A percentile compares a stretch with the other conserved stretches of the same genome.
phyloP scores from a whole-genome alignment of 2,113 vertebrate species.

The Pomatorhinus ruficollis region DNA sequence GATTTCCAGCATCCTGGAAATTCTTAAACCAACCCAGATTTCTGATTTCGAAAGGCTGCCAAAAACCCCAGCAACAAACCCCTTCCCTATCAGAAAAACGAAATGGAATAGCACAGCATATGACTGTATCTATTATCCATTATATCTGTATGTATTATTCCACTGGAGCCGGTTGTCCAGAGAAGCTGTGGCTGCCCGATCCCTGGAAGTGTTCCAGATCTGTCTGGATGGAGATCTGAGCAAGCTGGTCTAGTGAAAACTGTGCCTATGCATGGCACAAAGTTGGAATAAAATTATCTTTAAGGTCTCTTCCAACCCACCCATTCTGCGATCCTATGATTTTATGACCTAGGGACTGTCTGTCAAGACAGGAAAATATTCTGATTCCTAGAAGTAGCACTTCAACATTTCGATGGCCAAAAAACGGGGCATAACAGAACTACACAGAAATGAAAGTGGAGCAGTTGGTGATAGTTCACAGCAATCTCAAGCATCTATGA shows the following conservation, averaged over 20 bases:
- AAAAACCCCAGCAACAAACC: background rate
- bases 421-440: accelerated
- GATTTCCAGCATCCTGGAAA: background rate
- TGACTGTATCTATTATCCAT: background rate
- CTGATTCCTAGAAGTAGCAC: background rate
- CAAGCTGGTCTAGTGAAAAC: background rate
- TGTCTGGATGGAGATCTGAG: background rate
- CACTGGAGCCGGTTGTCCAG: background rate
- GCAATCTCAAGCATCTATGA: background rate
- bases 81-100: background rate
- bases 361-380: background rate
- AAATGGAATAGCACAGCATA: background rate
- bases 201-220: background rate
- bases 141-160: background rate
- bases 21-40: background rate
- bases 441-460: background rate
- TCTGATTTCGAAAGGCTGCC: background rate
- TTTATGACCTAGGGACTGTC: background rate
- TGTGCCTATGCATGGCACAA: too few relatives aligned
- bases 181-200: background rate
- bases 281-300: background rate
- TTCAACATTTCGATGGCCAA: background rate
- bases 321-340: background rate
- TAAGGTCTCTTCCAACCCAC: background rate
- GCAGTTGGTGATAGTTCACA: background rate